Evolutionary conservation across 2,113 vertebrate species (phyloP).

Genomic region (Collichthys lucidus): DNA sequence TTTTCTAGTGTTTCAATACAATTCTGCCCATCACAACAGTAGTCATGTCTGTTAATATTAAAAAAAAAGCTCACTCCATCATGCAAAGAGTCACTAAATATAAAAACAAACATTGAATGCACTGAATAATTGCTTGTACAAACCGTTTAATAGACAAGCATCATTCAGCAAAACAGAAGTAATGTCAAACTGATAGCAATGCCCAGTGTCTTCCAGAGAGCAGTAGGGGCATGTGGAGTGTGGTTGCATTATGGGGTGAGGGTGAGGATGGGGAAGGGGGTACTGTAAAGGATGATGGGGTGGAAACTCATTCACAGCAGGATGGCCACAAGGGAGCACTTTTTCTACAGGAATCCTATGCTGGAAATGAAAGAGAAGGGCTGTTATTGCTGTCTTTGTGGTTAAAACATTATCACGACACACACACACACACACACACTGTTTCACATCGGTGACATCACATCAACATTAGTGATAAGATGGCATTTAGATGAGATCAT

Average conservation of each 20-base stretch:
- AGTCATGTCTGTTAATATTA: conserved; percentile 74
- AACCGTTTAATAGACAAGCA: conserved; percentile 58
- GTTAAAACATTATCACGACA: conserved; percentile 67
- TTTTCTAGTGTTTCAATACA: conserved; percentile 51
- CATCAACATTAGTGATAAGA: conserved; percentile 57
- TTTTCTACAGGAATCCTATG: conserved; percentile 95
- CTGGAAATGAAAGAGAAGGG: conserved; percentile 95
- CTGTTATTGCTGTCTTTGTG: conserved; percentile 88
- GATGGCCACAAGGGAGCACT: conserved; percentile 85
- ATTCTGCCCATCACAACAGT: conserved; percentile 73
- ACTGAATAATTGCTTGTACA: conserved; percentile 63
- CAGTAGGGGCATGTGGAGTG: conserved; percentile 63
- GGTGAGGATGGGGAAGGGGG: conserved; percentile 62
- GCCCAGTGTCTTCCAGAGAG: conserved; percentile 81
- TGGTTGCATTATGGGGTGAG: conserved; percentile 70
- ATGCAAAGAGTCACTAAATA: conserved; percentile 75
- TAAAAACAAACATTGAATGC: conserved; percentile 63
- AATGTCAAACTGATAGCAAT: conserved; percentile 69
- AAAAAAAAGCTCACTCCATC: conserved; percentile 71
- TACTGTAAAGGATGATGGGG: conserved; percentile 80
- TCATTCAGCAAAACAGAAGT: conserved; percentile 67
- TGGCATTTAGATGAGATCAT: conserved; percentile 31
- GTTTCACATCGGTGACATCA: conserved; percentile 62
- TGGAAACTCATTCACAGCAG: conserved; percentile 86
- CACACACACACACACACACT: conserved; percentile 43